Evolutionary conservation across 2,113 vertebrate species (phyloP).

Genomic region (Pseudonaja textilis): DNA sequence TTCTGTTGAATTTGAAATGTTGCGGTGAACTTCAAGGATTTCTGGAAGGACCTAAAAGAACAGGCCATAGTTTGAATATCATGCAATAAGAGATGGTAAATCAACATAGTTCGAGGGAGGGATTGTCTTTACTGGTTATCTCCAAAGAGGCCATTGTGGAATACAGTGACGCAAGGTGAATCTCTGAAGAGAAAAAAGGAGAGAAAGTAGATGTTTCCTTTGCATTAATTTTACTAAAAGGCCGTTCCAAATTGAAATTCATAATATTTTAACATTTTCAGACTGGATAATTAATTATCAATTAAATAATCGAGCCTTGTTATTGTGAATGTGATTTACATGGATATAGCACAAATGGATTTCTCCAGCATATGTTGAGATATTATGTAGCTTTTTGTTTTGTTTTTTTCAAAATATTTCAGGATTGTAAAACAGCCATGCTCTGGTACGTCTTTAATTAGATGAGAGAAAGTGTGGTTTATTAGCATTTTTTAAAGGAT

Average conservation of each 20-base stretch:
- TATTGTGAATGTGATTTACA: background rate
- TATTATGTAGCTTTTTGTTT: background rate
- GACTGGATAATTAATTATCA: background rate
- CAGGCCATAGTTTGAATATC: conserved; percentile 21
- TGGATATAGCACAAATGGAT: background rate
- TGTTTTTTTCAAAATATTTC: background rate
- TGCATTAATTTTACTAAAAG: conserved; percentile 7
- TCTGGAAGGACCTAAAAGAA: rapidly evolving
- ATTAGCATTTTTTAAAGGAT: background rate
- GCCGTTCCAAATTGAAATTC: background rate
- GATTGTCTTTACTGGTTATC: conserved; percentile 52
- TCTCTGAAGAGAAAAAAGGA: background rate
- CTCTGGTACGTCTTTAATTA: background rate
- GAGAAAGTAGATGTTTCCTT: background rate
- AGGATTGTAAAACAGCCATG: background rate
- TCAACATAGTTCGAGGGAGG: conserved; percentile 52
- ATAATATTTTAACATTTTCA: background rate
- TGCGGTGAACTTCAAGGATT: background rate
- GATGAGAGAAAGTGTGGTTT: background rate
- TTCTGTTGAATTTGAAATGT: background rate
- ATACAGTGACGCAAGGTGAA: conserved; percentile 24
- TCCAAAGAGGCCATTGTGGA: conserved; percentile 54
- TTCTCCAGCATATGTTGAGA: background rate
- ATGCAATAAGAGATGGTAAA: conserved; percentile 35
- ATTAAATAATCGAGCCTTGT: background rate